A percentile compares a stretch with the other conserved stretches of the same genome.
Evolutionary conservation across 2,888 invertebrate genomes (phyloP).

Genomic region (Cheilosia impressa): DNA sequence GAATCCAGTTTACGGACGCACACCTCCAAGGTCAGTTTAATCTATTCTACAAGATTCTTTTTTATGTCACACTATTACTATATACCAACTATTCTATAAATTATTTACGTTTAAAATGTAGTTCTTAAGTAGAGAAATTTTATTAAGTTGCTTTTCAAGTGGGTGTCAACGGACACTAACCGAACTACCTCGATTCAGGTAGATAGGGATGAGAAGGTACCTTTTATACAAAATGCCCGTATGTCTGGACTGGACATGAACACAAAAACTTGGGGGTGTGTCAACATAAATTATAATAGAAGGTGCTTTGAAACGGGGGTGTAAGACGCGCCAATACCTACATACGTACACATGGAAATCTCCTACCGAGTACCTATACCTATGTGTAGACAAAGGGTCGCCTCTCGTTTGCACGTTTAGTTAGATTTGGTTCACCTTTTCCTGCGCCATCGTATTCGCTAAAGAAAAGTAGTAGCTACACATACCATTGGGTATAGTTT

Average conservation of each 20-base stretch:
- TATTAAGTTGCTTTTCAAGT: constrained; percentile 45
- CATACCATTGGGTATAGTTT: not conserved
- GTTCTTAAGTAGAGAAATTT: not conserved
- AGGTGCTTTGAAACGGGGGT: constrained; percentile 11
- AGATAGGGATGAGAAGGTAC: too few species aligned
- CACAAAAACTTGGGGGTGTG: constrained; percentile 43
- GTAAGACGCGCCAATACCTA: constrained; percentile 2
- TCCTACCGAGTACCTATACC: not conserved
- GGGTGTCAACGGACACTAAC: constrained; percentile 5
- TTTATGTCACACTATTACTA: not conserved
- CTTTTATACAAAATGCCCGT: constrained; percentile 29
- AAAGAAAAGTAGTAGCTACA: not conserved
- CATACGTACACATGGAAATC: not conserved
- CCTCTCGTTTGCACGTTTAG: not conserved
- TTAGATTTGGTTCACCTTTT: constrained; percentile 2
- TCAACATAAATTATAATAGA: constrained; percentile 48
- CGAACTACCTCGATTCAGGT: not conserved
- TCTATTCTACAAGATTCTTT: not conserved
- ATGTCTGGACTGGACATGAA: constrained; percentile 18
- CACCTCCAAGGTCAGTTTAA: constrained; percentile 94
- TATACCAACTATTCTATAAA: not conserved
- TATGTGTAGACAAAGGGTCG: constrained; percentile 5
- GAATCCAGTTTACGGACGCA: constrained; percentile 97
- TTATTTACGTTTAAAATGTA: not conserved
- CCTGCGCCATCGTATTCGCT: constrained; percentile 40